Evolutionary conservation across 2,113 vertebrate species (phyloP).

Genomic region (Actenoides hombroni): DNA sequence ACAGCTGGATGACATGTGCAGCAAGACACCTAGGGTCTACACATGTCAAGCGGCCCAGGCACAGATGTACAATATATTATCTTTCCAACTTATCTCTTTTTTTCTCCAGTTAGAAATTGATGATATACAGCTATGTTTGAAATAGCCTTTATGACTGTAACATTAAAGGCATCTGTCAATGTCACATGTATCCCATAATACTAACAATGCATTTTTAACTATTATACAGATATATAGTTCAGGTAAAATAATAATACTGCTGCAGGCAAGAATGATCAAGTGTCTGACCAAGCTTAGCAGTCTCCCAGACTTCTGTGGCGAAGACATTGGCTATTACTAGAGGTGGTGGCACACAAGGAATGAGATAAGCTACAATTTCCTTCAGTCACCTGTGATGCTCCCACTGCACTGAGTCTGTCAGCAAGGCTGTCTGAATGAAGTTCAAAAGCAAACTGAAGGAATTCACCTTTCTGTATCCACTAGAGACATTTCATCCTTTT

Average conservation of each 20-base stretch:
- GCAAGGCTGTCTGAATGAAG: not conserved
- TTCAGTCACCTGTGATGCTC: not conserved
- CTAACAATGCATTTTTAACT: not conserved
- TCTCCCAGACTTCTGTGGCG: not conserved
- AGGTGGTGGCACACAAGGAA: rapidly evolving
- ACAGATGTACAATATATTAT: too few relatives aligned
- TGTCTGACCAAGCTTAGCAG: not conserved
- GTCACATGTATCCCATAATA: not conserved
- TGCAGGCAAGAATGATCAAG: not conserved
- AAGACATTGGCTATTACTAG: not conserved
- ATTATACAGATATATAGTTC: not conserved
- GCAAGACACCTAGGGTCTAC: not conserved
- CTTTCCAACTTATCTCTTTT: not conserved
- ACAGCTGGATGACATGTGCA: not conserved
- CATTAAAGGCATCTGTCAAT: not conserved
- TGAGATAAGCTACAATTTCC: not conserved
- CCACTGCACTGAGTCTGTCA: not conserved
- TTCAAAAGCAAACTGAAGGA: not conserved
- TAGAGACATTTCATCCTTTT: not conserved
- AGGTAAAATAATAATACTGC: not conserved
- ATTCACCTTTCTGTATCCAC: not conserved
- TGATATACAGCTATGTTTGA: not conserved
- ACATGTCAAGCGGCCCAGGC: not conserved
- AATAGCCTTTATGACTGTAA: not conserved
- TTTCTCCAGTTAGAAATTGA: not conserved